Evolutionary conservation across 2,797 vertebrate genomes (phyloP), one percentile per base, ranked within the genome.

Genomic region (Sebastes ruberrimus): DNA sequence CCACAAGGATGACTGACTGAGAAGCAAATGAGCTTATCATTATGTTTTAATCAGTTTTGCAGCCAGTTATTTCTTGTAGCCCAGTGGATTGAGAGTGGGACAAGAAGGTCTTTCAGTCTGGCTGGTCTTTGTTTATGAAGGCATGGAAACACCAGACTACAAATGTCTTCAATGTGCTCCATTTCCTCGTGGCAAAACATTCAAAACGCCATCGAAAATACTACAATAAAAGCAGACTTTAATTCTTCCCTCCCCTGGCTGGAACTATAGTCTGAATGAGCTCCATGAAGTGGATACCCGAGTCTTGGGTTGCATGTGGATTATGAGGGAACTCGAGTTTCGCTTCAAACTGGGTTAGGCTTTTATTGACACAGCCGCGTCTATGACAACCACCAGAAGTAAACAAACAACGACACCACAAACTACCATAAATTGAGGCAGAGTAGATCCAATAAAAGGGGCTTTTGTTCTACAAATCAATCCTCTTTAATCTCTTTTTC

Each of bases 321-420:
- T 69, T 79, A 49, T 69, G 30, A 71, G 62, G 65, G 86, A 88
- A 80, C 57, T 72, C 22, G 46, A 11, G 75, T 80, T 88, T 87
- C 65, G 56, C 52, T 89, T 75, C n/a, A 63, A 87, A 90, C 64
- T 87, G 75, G 84, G 80, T 87, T 87, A 69, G 76, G 77, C 62
- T 79, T 93, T 91, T 91, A 92, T 90, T 87, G 80, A 87, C 69
- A 80, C 4, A 80, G 72, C 82, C 27, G 35, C 65, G 10, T 88
- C 86, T 79, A 72, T 80, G 76, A 88, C 83, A 88, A 85, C 80
- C 76, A 86, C 59, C 83, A 60, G 79, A 63, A 69, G 78, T 86
- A 85, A 87, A 91, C 83, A 85, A 64, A 84, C 71, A 68, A 42
- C 35, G 10, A 75, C 64, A 79, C 28, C 42, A 85, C 32, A 86